These are phyloP conservation scores for Polypedilum vanderplanki DNA, from an alignment of 1,140 invertebrate genomes.

Conservation along the genomic window DNA sequence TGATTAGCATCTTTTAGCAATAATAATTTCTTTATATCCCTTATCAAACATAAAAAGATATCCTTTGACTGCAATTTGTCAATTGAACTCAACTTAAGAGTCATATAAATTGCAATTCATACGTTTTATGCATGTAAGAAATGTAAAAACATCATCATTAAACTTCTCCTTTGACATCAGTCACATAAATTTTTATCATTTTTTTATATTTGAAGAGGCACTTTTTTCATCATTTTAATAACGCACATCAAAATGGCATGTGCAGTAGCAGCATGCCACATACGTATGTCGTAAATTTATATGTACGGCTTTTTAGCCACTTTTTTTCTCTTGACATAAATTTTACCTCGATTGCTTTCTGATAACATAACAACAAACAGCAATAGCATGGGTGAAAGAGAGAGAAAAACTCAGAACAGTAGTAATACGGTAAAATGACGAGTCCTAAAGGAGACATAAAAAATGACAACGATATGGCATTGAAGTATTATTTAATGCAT, in stretches of 20 bases:
- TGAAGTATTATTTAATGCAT: slow-evolving; percentile 4
- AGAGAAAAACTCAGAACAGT: not conserved
- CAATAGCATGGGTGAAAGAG: not conserved
- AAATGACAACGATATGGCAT: not conserved
- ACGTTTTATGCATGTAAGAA: not conserved
- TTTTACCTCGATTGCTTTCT: slow-evolving; percentile 1
- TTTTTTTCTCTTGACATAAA: not conserved
- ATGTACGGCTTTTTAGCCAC: not conserved
- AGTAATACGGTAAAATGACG: not conserved
- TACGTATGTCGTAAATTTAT: not conserved
- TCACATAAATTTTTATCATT: not conserved
- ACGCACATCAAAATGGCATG: not conserved
- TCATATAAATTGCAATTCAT: not conserved
- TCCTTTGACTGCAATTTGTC: slow-evolving; percentile 10
- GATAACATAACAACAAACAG: not conserved
- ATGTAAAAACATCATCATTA: not conserved
- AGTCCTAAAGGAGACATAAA: slow-evolving; percentile 11
- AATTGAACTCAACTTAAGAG: not conserved
- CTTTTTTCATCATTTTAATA: slow-evolving; percentile 16
- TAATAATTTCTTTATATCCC: not conserved
- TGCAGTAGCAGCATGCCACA: not conserved
- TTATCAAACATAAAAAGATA: not conserved
- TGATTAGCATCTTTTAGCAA: not conserved
- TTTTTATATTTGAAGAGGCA: not conserved
- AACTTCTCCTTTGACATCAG: not conserved